phyloP scores from a whole-genome alignment of 2,888 invertebrate genomes.

The Agriopis aurantiaria region DNA sequence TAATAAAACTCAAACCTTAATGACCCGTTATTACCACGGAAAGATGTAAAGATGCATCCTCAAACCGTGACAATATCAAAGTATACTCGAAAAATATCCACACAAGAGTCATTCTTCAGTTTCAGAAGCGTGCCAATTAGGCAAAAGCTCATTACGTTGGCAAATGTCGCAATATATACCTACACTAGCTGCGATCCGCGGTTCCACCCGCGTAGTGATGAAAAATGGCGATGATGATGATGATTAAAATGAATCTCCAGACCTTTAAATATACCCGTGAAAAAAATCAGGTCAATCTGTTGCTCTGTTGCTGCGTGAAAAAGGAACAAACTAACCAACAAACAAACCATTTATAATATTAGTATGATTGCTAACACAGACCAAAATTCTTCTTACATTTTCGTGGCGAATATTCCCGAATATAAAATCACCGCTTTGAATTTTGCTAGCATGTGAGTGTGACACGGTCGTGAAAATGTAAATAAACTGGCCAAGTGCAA shows the following conservation, averaged over 20 bases:
- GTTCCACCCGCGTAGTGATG: no score
- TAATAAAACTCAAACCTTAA: conserved; percentile 39
- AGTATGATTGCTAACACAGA: background rate
- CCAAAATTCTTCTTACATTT: background rate
- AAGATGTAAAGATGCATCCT: conserved; percentile 34
- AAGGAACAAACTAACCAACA: no score
- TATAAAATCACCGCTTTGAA: background rate
- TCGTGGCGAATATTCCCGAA: conserved; percentile 1
- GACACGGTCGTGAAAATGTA: conserved; percentile 6
- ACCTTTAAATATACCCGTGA: no score
- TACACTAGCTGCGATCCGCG: background rate
- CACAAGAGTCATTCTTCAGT: conserved; percentile 34
- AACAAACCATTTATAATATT: no score
- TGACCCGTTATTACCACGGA: conserved; percentile 34
- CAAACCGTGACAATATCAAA: conserved; percentile 45
- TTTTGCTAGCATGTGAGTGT: conserved; percentile 14
- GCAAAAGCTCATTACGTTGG: conserved; percentile 43
- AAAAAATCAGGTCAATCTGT: no score
- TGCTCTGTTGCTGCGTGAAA: no score
- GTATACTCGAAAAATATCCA: conserved; percentile 40
- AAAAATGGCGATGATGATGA: no score
- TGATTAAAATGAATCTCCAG: no score
- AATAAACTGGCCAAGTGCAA: background rate
- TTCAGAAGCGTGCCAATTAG: conserved; percentile 47
- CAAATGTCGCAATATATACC: conserved; percentile 32